A percentile compares a stretch with the other conserved stretches of the same genome.
These are phyloP conservation scores for Bucco capensis DNA, from an alignment of 2,113 vertebrate genomes.

Conservation along the genomic window DNA sequence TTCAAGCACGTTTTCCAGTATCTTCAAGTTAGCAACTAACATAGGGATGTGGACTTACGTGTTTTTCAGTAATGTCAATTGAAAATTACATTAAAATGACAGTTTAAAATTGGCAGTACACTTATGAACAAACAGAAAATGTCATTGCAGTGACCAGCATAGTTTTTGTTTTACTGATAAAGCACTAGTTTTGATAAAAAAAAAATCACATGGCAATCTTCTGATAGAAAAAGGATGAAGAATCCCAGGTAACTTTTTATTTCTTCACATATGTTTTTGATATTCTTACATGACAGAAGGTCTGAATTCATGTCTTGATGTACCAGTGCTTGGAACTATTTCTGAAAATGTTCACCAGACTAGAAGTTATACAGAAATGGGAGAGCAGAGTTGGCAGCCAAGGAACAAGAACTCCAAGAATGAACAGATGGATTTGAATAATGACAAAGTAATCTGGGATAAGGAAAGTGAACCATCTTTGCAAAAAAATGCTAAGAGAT, in stretches of 20 bases:
- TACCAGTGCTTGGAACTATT: conserved; percentile 63
- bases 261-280: conserved; percentile 48
- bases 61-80: neutral
- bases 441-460: conserved; percentile 63
- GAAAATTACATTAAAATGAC: no score
- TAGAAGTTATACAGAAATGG: conserved; percentile 61
- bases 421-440: conserved; percentile 79
- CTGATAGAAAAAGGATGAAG: neutral
- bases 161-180: neutral
- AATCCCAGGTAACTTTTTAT: conserved; percentile 40
- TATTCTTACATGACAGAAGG: conserved; percentile 64
- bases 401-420: conserved; percentile 77
- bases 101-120: neutral
- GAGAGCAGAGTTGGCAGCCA: conserved; percentile 60
- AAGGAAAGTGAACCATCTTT: conserved; percentile 75
- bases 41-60: neutral
- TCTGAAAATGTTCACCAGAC: conserved; percentile 77
- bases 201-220: neutral
- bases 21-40: neutral
- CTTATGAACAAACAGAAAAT: neutral
- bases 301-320: conserved; percentile 57
- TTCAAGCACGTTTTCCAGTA: neutral
- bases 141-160: neutral
- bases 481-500: conserved; percentile 70
- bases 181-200: neutral